Evolutionary conservation across 2,113 vertebrate genomes (phyloP).

Genomic region (Azemiops feae): DNA sequence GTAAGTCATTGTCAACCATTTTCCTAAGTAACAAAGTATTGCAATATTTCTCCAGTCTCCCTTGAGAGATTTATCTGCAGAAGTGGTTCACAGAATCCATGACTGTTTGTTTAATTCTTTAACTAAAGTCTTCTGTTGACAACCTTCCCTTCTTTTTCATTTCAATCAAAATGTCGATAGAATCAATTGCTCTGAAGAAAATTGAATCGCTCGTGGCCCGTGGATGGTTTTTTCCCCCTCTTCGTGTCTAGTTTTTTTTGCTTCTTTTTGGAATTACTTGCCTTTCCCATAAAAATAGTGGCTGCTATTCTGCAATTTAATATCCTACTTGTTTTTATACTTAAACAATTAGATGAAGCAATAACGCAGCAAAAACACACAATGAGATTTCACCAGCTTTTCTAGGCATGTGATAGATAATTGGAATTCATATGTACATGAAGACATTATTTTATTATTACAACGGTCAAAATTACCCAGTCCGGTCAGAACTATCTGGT

Average conservation of each 20-base stretch:
- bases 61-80: slow-evolving; percentile 9
- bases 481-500: background rate
- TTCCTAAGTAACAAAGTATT: background rate
- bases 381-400: background rate
- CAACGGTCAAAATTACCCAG: background rate
- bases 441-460: background rate
- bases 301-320: slow-evolving; percentile 27
- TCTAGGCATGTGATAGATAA: background rate
- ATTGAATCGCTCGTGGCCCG: slow-evolving; percentile 47
- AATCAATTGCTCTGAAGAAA: slow-evolving; percentile 66
- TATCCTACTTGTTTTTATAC: slow-evolving; percentile 41
- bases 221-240: background rate
- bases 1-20: background rate
- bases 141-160: slow-evolving; percentile 50
- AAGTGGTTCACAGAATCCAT: background rate
- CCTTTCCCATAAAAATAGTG: background rate
- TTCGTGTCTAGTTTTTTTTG: background rate
- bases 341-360: slow-evolving; percentile 38
- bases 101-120: slow-evolving; percentile 50
- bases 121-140: slow-evolving; percentile 48
- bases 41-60: fast-evolving
- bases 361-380: background rate
- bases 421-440: background rate
- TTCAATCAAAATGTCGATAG: slow-evolving; percentile 65
- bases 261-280: slow-evolving; percentile 21